A percentile compares a stretch with the other conserved stretches of the same genome.
Evolutionary conservation across 2,797 vertebrate species (phyloP).

Genomic region (Uromys caudimaculatus): DNA sequence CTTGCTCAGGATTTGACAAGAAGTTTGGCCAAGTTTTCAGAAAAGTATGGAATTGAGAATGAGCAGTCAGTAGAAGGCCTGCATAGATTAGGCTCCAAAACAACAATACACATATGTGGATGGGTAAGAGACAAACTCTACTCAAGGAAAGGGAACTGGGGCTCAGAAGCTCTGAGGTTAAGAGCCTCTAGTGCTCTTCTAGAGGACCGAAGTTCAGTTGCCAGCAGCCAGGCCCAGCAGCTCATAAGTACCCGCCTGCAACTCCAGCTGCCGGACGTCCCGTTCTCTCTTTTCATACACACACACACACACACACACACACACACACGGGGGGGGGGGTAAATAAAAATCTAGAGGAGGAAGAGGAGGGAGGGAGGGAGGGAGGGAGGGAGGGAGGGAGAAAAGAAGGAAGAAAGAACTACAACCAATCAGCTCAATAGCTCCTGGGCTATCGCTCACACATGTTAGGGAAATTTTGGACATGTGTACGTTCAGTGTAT

Average conservation of each 20-base stretch:
- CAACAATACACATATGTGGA: not conserved
- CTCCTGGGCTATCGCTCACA: not conserved
- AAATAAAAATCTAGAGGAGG: not conserved
- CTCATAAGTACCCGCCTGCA: too few relatives aligned
- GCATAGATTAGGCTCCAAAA: not conserved
- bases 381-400: fast-evolving
- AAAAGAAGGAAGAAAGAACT: fast-evolving
- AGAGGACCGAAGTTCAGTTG: not conserved
- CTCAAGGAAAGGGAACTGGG: not conserved
- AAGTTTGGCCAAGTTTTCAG: not conserved
- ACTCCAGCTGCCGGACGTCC: too few relatives aligned
- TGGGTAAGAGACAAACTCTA: too few relatives aligned
- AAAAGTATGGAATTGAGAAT: not conserved
- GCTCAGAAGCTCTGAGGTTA: not conserved
- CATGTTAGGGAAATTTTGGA: not conserved
- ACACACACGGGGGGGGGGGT: too few relatives aligned
- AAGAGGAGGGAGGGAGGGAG: fast-evolving
- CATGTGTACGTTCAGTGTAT: not conserved
- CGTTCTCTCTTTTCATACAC: too few relatives aligned
- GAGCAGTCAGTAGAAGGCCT: not conserved
- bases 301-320: too few relatives aligned
- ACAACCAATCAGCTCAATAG: not conserved
- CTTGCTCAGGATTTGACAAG: not conserved
- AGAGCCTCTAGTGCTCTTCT: not conserved
- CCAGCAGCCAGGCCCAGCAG: not conserved